Percentiles rank a stretch among this genome's conserved stretches.
These are phyloP conservation scores for Platycnemis pennipes DNA, from an alignment of 2,888 invertebrate genomes.

Conservation along the genomic window DNA sequence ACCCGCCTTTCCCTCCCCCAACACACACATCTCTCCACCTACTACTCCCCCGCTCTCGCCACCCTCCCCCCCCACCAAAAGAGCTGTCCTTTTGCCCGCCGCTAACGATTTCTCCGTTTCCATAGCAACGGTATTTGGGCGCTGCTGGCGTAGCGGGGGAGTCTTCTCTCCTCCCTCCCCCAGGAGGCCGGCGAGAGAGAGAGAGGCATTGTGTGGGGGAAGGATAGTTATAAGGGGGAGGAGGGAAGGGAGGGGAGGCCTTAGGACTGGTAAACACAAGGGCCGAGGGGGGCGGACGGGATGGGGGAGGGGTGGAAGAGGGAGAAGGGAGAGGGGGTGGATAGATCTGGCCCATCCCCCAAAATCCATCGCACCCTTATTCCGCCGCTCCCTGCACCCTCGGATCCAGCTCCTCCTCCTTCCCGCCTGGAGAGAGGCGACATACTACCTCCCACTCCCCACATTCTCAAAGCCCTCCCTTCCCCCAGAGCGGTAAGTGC, in stretches of 20 bases:
- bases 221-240: background rate
- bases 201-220: constrained; percentile 3
- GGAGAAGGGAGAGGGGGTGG: background rate
- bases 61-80: constrained; percentile 47
- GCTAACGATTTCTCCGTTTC: constrained; percentile 72
- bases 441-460: background rate
- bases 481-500: background rate
- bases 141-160: background rate
- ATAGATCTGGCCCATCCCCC: background rate
- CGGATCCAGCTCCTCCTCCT: background rate
- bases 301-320: background rate
- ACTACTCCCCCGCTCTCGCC: constrained; percentile 70
- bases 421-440: background rate
- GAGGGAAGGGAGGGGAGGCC: background rate
- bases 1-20: constrained; percentile 18
- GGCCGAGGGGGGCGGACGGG: constrained; percentile 53
- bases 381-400: background rate
- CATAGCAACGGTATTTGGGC: constrained; percentile 61
- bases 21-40: constrained; percentile 47
- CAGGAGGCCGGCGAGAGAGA: background rate
- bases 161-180: constrained; percentile 14
- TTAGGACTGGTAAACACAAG: background rate
- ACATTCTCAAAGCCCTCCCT: background rate
- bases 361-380: background rate
- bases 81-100: constrained; percentile 68